phyloP scores from a whole-genome alignment of 2,888 invertebrate genomes.

The Latrodectus hesperus region DNA sequence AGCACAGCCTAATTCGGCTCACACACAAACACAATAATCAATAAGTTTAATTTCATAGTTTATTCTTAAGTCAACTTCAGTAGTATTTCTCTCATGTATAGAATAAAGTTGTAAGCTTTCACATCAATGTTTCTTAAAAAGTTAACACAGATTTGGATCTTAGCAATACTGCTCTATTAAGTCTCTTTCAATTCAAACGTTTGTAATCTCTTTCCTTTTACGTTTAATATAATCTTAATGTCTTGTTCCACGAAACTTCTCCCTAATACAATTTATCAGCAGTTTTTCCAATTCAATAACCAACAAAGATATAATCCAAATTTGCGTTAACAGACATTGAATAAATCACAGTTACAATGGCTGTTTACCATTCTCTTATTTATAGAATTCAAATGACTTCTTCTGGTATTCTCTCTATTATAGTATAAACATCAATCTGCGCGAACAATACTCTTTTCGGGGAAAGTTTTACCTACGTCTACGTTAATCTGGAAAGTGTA shows the following conservation, averaged over 20 bases:
- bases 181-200: too few species aligned
- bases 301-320: slow-evolving; percentile 30
- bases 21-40: too few species aligned
- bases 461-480: slow-evolving; percentile 11
- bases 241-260: too few species aligned
- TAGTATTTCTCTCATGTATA: too few species aligned
- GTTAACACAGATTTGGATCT: not conserved
- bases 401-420: not conserved
- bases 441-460: not conserved
- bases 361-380: slow-evolving; percentile 3
- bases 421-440: slow-evolving; percentile 18
- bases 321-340: slow-evolving; percentile 23
- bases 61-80: too few species aligned
- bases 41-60: too few species aligned
- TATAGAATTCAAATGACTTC: not conserved
- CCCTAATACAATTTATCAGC: not conserved
- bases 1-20: too few species aligned
- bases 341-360: slow-evolving; percentile 45
- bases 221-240: too few species aligned
- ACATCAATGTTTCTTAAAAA: too few species aligned
- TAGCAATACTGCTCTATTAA: too few species aligned
- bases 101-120: too few species aligned
- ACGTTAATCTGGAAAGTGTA: slow-evolving; percentile 35
- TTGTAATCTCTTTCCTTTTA: too few species aligned
- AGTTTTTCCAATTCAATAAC: not conserved